Conservation (phyloP, 92 coral and sea anemone genomes). For the Chrysogorgia sp. region DNA sequence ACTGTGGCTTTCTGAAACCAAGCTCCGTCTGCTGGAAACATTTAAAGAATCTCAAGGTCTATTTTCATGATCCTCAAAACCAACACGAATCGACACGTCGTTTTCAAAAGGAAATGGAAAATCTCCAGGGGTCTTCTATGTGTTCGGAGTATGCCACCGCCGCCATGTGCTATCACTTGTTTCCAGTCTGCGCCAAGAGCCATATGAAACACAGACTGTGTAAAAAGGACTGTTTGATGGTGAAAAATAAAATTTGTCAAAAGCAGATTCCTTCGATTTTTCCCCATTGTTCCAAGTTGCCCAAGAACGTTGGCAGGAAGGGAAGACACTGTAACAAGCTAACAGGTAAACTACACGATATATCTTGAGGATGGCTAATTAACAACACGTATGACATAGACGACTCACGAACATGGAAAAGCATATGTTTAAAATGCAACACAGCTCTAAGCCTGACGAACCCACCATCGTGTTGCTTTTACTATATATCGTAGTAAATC, state of each 20-base stretch:
- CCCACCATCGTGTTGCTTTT: too few species aligned
- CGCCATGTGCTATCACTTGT: conserved; percentile 86
- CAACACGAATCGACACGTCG: neutral
- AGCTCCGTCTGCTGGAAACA: conserved; percentile 14
- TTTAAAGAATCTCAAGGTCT: conserved; percentile 5
- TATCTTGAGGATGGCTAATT: neutral
- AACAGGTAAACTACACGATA: too few species aligned
- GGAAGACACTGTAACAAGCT: conserved; percentile 26
- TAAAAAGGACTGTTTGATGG: conserved; percentile 77
- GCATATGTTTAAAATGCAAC: too few species aligned
- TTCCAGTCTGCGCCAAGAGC: conserved; percentile 59
- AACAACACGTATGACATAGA: neutral
- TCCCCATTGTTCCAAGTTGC: conserved; percentile 76
- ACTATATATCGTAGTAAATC: too few species aligned
- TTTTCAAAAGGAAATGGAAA: neutral
- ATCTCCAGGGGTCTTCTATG: neutral
- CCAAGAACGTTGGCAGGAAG: conserved; percentile 14
- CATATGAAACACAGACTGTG: conserved; percentile 74
- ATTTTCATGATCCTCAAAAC: conserved; percentile 7
- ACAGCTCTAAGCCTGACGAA: too few species aligned
- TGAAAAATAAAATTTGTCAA: conserved; percentile 69
- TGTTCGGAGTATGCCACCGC: conserved; percentile 76
- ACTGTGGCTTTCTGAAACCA: conserved; percentile 21
- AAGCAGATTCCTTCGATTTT: conserved; percentile 60
- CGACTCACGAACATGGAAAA: too few species aligned